Evolutionary conservation across 2,888 invertebrate species (phyloP), one percentile per base, ranked within the genome.

Genomic region (Hirtodrosophila alboralis): DNA sequence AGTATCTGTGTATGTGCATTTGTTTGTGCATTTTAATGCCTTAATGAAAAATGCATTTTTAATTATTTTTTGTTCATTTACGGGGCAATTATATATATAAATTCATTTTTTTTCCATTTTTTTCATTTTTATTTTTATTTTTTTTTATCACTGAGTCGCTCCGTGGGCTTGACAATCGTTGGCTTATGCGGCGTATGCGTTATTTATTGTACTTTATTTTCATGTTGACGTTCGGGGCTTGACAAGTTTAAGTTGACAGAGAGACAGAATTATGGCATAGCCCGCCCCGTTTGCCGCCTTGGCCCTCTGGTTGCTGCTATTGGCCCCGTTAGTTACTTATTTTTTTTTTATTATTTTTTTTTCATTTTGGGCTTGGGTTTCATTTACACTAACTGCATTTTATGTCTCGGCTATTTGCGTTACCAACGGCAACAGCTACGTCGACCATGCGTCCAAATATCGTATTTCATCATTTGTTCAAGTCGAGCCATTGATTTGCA

Each of bases 31-130:
- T 65, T 74, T 84, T 81, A 78, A 84, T 80, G 83, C 75, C 77
- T 79, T 75, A 75, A 81, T 85, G 80, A 81, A 81, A 85, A 81
- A 85, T 79, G 73, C 71, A 81, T 81, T 81, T 85, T 81, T 85
- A 85, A 81, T 81, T 85, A 85, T 85, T 85, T 81, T 85, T 67
- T 76, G 70, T 75, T 66, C 73, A 79, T 73, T 83, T 85, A 75
- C 63, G 60, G 58, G 58, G 40, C 54, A 38, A 65, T 43, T 59
- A n/a, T n/a, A n/a, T n/a, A n/a, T n/a, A n/a, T n/a, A n/a, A n/a
- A n/a, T n/a, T n/a, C n/a, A n/a, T 67, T 72, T 63, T 57, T 44
- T 61, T 37, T 13, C 28, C 27, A 23, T 13, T 51, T 3, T 14
- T 23, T 1, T n/a, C n/a, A 18, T 18, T 18, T 18, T 18, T 18